Percentiles rank a stretch among this genome's conserved stretches.
phyloP scores from a whole-genome alignment of 2,113 vertebrate species.

The Donacobius atricapilla region DNA sequence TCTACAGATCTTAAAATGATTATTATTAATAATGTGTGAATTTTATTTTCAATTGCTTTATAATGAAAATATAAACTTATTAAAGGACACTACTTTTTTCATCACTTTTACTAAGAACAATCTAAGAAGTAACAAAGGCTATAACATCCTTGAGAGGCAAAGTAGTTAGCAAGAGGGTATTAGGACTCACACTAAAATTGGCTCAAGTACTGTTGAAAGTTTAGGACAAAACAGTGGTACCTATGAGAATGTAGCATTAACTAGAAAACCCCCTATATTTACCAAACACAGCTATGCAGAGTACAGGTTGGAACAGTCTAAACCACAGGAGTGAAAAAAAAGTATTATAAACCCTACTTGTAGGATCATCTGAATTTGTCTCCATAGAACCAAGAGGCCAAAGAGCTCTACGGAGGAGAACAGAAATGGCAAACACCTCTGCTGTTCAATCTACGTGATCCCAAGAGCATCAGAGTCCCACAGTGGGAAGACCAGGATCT shows the following conservation, averaged over 20 bases:
- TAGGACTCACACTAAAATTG: background rate
- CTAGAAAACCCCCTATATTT: background rate
- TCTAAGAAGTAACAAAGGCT: background rate
- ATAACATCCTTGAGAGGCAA: background rate
- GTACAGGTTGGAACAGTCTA: background rate
- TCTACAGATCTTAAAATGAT: background rate
- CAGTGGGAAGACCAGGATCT: background rate
- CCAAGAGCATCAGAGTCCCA: background rate
- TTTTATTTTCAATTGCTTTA: background rate
- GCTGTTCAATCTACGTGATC: background rate
- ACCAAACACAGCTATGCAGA: background rate
- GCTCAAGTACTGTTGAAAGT: background rate
- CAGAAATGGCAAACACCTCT: background rate
- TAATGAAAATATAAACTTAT: background rate
- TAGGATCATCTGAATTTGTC: background rate
- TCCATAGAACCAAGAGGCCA: background rate
- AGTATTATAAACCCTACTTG: background rate
- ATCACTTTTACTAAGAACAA: background rate
- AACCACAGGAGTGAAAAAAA: background rate
- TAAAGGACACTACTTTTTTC: background rate
- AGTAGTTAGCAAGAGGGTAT: background rate
- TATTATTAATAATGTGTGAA: background rate
- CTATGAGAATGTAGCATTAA: background rate
- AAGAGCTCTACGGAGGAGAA: background rate
- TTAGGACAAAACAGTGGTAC: background rate